These are phyloP conservation scores for Ecdyonurus torrentis DNA, from an alignment of 2,888 invertebrate genomes.

Conservation along the genomic window DNA sequence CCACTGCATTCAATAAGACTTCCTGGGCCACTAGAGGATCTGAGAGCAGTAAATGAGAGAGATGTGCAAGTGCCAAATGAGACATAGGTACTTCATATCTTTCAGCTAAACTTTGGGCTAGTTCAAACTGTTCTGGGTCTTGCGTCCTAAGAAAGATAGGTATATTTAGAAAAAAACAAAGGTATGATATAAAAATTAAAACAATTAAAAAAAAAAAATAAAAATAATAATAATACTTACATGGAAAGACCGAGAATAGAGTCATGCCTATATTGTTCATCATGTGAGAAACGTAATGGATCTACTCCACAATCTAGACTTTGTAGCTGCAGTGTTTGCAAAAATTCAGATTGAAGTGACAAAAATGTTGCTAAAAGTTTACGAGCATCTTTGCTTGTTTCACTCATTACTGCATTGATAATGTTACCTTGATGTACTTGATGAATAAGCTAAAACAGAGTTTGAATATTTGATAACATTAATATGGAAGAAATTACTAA, in stretches of 20 bases:
- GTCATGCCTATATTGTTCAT: slow-evolving; percentile 29
- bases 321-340: slow-evolving; percentile 27
- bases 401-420: not conserved
- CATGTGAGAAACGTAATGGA: slow-evolving; percentile 28
- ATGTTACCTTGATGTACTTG: slow-evolving; percentile 12
- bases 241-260: slow-evolving; percentile 34
- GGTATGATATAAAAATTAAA: not conserved
- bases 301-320: slow-evolving; percentile 29
- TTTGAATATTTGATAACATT: not conserved
- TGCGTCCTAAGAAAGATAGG: slow-evolving; percentile 22
- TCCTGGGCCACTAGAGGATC: not conserved
- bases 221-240: slow-evolving; percentile 20
- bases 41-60: slow-evolving; percentile 15
- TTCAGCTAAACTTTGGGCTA: slow-evolving; percentile 26
- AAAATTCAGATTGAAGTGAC: slow-evolving; percentile 24
- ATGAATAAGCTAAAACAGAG: slow-evolving; percentile 1
- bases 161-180: slow-evolving; percentile 1
- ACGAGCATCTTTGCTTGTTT: not conserved
- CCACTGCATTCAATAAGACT: not conserved
- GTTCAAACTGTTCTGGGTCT: slow-evolving; percentile 25
- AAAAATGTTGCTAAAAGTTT: slow-evolving; percentile 22
- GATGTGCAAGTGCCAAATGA: slow-evolving; percentile 23
- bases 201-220: not conserved
- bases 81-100: slow-evolving; percentile 26
- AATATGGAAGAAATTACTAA: not conserved